Conservation (phyloP, 2,797 vertebrate genomes). For the Siniperca obscura region DNA sequence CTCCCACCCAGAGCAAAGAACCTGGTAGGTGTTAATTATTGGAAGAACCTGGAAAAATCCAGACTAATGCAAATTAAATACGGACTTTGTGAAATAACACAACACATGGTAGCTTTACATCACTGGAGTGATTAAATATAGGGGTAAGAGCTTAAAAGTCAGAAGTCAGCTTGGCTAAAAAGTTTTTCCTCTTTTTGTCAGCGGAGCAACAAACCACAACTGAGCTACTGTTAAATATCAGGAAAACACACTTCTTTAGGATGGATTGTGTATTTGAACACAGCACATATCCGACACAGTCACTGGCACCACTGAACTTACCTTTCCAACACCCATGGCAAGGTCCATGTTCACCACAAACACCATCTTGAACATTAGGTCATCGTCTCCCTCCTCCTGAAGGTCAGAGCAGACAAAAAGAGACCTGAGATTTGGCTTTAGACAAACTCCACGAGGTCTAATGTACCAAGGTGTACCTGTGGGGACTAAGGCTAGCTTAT, state of each 20-base stretch:
- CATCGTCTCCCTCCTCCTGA: conserved; percentile 86
- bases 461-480: conserved; percentile 76
- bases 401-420: conserved; percentile 38
- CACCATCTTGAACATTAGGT: conserved; percentile 88
- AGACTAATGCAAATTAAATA: not conserved
- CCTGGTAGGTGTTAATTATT: not conserved
- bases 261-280: not conserved
- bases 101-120: too few relatives aligned
- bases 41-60: not conserved
- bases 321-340: conserved; percentile 89
- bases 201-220: not conserved
- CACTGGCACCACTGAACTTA: conserved; percentile 34
- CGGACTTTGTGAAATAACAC: not conserved
- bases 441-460: conserved; percentile 63
- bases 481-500: conserved; percentile 80
- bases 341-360: conserved; percentile 91
- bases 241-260: not conserved
- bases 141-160: too few relatives aligned
- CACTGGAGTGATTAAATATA: too few relatives aligned
- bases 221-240: not conserved
- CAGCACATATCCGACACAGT: not conserved
- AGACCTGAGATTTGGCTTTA: conserved; percentile 73
- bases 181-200: not conserved
- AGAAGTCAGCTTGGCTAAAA: not conserved
- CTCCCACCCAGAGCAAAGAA: not conserved